phyloP scores from a whole-genome alignment of 2,888 invertebrate genomes.

The Parnassius apollo region DNA sequence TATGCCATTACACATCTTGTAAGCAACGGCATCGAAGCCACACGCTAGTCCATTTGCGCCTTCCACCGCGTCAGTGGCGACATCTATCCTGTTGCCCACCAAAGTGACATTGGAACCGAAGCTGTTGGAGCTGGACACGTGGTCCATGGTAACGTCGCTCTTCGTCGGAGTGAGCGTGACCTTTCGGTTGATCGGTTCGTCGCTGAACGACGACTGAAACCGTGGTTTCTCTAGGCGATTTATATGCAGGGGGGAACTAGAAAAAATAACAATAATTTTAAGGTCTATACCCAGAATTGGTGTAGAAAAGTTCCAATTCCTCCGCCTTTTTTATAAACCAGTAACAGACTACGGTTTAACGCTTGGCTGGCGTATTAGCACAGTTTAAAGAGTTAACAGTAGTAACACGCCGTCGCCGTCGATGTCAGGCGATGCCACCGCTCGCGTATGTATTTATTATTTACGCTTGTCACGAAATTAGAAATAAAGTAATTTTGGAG shows the following conservation, averaged over 20 bases:
- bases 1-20: conserved; percentile 81
- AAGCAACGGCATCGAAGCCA: conserved; percentile 84
- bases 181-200: conserved; percentile 58
- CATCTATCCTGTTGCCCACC: conserved; percentile 93
- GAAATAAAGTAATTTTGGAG: too few relatives aligned
- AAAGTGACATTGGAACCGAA: conserved; percentile 92
- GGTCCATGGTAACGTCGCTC: conserved; percentile 50
- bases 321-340: too few relatives aligned
- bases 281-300: too few relatives aligned
- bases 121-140: conserved; percentile 80
- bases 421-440: too few relatives aligned
- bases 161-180: conserved; percentile 47
- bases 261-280: background rate
- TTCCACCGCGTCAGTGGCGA: conserved; percentile 70
- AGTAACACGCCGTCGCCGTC: too few relatives aligned
- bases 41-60: conserved; percentile 41
- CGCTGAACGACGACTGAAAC: conserved; percentile 62
- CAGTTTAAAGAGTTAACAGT: too few relatives aligned
- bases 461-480: too few relatives aligned
- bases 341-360: too few relatives aligned
- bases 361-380: too few relatives aligned
- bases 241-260: conserved; percentile 55
- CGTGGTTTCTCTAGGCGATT: conserved; percentile 50
- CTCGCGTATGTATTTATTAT: too few relatives aligned
- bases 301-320: too few relatives aligned